Evolutionary conservation across 2,888 invertebrate species (phyloP).

Genomic region (Athripsodes cinereus): DNA sequence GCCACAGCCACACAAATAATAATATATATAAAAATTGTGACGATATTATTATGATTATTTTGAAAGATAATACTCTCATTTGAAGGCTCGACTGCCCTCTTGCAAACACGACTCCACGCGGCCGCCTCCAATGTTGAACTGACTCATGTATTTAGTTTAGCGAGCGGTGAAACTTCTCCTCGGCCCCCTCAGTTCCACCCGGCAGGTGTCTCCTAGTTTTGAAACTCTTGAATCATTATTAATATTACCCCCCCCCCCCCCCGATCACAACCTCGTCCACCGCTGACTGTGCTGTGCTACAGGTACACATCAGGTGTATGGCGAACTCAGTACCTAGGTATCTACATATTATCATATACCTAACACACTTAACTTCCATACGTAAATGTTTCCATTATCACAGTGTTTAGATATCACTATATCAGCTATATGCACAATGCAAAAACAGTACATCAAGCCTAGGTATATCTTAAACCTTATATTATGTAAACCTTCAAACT

Average conservation of each 20-base stretch:
- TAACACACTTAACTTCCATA: no score
- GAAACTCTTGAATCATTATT: not conserved
- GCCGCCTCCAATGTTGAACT: conserved; percentile 40
- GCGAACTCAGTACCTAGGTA: no score
- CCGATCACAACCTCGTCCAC: conserved; percentile 30
- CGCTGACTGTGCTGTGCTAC: conserved; percentile 36
- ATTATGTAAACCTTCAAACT: no score
- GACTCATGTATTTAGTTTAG: conserved; percentile 30
- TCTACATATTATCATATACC: no score
- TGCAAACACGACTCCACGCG: conserved; percentile 39
- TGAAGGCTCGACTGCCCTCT: conserved; percentile 31
- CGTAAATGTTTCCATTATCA: no score
- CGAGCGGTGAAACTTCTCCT: conserved; percentile 6
- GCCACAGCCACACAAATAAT: conserved; percentile 32
- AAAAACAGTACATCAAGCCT: no score
- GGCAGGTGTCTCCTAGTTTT: conserved; percentile 36
- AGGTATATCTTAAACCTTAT: no score
- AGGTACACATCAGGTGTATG: conserved; percentile 11
- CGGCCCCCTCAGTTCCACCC: conserved; percentile 27
- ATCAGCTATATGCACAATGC: no score
- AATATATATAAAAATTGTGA: not conserved
- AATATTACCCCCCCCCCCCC: conserved; percentile 29
- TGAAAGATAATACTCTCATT: not conserved
- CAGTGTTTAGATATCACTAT: no score
- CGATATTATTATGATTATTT: not conserved